Percentiles rank a stretch among this genome's conserved stretches.
phyloP scores from a whole-genome alignment of 2,797 vertebrate genomes.

The Nasua narica region DNA sequence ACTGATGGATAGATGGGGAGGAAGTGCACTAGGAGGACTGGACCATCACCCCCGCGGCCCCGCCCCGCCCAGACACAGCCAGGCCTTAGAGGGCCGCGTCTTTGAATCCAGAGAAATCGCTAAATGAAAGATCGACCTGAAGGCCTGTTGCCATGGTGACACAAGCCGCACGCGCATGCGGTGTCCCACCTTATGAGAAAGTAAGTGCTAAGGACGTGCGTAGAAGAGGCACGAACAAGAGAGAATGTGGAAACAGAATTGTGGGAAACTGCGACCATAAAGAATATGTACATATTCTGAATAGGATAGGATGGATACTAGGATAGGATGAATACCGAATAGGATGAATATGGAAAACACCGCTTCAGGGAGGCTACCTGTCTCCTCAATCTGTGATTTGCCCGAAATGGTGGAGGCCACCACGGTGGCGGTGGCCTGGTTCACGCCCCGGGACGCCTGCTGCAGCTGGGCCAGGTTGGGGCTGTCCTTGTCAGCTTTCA shows the following conservation, averaged over 20 bases:
- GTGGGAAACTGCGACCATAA: not conserved
- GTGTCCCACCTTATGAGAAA: not conserved
- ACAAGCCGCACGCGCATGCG: not conserved
- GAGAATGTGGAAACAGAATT: not conserved
- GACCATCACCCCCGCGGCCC: not conserved
- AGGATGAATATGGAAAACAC: fast-evolving
- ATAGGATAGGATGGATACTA: no score
- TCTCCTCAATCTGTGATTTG: conserved; percentile 96
- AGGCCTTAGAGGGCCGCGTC: not conserved
- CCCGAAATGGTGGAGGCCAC: conserved; percentile 97
- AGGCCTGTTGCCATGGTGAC: not conserved
- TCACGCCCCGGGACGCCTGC: conserved; percentile 93
- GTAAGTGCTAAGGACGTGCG: not conserved
- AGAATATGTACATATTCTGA: not conserved
- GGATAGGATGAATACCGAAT: not conserved
- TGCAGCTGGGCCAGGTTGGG: conserved; percentile 91
- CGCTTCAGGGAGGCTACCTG: conserved; percentile 80
- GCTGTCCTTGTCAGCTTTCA: conserved; percentile 97
- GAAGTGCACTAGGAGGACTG: not conserved
- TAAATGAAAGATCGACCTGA: not conserved
- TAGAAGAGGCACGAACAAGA: not conserved
- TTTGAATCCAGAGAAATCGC: not conserved
- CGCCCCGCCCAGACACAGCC: fast-evolving
- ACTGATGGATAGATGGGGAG: not conserved
- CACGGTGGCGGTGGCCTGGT: conserved; percentile 92